phyloP scores from a whole-genome alignment of 23 tunicate genomes.

The Oikopleura vanhoeffeni region DNA sequence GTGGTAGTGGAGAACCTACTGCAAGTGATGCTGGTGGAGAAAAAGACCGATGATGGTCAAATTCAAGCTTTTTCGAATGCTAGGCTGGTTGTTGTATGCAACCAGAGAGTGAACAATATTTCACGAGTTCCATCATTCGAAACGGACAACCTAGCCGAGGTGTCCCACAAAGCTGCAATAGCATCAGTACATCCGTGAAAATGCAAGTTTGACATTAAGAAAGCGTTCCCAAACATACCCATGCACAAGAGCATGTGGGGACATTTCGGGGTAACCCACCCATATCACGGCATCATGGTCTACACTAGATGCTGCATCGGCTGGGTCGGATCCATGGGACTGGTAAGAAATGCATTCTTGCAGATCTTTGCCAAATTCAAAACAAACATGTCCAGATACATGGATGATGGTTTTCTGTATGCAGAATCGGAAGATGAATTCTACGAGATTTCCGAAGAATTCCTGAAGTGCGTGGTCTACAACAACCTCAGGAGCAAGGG shows the following conservation, averaged over 20 bases:
- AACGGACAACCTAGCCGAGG: neutral
- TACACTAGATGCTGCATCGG: neutral
- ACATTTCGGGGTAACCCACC: neutral
- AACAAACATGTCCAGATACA: neutral
- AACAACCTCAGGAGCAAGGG: neutral
- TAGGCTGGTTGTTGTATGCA: neutral
- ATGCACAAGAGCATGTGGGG: neutral
- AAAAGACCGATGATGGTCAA: neutral
- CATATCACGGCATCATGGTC: neutral
- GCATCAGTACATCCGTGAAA: neutral
- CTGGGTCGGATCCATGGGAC: neutral
- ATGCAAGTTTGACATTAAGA: neutral
- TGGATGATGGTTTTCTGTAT: neutral
- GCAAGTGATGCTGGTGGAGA: neutral
- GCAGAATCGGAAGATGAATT: neutral
- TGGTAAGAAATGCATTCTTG: neutral
- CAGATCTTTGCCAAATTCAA: neutral
- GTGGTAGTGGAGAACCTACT: neutral
- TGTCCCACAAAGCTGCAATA: neutral
- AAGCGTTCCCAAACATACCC: neutral
- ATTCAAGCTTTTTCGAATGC: neutral
- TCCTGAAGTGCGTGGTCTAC: neutral
- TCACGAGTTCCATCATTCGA: neutral
- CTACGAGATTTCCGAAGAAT: neutral
- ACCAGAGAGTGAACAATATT: neutral